phyloP scores from a whole-genome alignment of 2,113 vertebrate species.

The Phyllostomus hastatus region DNA sequence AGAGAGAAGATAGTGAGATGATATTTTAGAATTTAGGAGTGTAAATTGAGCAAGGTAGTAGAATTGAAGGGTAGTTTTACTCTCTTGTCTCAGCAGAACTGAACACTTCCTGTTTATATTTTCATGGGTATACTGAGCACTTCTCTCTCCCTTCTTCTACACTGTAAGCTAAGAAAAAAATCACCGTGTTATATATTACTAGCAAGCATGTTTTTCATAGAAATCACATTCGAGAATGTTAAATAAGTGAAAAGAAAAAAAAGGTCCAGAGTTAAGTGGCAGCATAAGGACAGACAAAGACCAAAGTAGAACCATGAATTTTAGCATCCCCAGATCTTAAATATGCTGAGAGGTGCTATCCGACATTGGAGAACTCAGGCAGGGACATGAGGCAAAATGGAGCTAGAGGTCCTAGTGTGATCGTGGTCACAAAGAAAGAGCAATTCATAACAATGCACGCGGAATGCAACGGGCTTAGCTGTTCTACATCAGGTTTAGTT shows the following conservation, averaged over 20 bases:
- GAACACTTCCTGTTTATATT: neutral
- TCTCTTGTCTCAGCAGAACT: neutral
- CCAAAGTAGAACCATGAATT: neutral
- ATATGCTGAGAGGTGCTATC: neutral
- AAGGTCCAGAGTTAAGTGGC: neutral
- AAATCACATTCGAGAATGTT: neutral
- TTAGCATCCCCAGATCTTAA: neutral
- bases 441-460: neutral
- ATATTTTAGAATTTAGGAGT: neutral
- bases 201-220: neutral
- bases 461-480: neutral
- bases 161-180: neutral
- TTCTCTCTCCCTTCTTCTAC: neutral
- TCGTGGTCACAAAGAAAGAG: neutral
- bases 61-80: neutral
- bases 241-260: neutral
- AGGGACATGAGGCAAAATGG: neutral
- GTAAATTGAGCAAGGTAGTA: neutral
- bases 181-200: neutral
- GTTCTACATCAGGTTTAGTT: neutral
- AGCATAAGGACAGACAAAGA: neutral
- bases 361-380: accelerated
- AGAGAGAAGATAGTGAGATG: neutral
- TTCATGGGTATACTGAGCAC: neutral
- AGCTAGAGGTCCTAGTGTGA: neutral